Evolutionary conservation across 2,797 vertebrate species (phyloP), one percentile per base, ranked within the genome.

Genomic region (Cyclopterus lumpus): DNA sequence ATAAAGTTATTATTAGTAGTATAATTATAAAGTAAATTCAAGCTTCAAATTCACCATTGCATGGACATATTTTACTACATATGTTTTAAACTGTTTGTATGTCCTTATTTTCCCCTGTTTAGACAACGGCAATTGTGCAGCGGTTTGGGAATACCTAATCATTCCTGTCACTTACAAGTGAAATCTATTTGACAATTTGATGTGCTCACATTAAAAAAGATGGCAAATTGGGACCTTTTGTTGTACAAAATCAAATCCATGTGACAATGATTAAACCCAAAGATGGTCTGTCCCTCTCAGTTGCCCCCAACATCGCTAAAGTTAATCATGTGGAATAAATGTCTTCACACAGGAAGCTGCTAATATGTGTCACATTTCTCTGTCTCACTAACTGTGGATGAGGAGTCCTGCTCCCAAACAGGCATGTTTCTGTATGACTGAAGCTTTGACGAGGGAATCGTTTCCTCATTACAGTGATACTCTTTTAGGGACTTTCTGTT

Each of bases 321-420:
- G 28, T 32, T 30, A 38, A 59, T 28, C 48, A 15, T 30, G 9
- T 65, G n/a, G 49, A 57, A 40, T 36, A 34, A 53, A 20, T 16
- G 12, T 14, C 15, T 34, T 74, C 26, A 73, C 28, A 62, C 10
- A 15, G 48, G 48, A 36, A 20, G 30, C 20, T 42, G 11, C 9
- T 38, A 44, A 66, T 62, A 11, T 55, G 8, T 36, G 4, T 53
- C 36, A 36, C 74, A 84, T 73, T 78, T 87, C 70, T 85, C 70
- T 85, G 65, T 79, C 30, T 73, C 42, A 60, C 16, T 22, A 73
- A 46, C 28, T 70, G 24, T 78, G 61, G 24, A 71, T 22, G 20
- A 65, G 26, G 7, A 36, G 40, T 51, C 54, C 18, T 55, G 32
- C 38, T 58, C 38, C 42, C 14, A 63, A 58, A 54, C 34, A 75